Conservation (phyloP, 2,888 invertebrate species). For the Metopia argyrocephala region DNA sequence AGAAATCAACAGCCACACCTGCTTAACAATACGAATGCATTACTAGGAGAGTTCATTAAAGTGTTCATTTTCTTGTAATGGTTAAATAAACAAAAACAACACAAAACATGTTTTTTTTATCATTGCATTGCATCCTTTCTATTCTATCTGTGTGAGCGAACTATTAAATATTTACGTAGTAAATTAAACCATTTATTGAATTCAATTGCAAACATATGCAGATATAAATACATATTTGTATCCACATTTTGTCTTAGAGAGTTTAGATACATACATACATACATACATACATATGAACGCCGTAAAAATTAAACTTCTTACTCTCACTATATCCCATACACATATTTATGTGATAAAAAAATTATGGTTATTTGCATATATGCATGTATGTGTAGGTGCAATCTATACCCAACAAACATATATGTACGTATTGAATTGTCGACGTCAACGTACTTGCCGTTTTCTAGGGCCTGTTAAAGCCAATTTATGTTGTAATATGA, state of each 20-base stretch:
- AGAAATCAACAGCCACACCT: slow-evolving; percentile 57
- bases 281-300: slow-evolving; percentile 15
- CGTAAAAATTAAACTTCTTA: slow-evolving; percentile 1
- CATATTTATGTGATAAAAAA: neutral
- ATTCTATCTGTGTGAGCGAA: neutral
- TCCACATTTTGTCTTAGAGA: too few relatives aligned
- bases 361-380: neutral
- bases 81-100: slow-evolving; percentile 1
- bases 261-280: neutral
- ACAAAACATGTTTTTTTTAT: neutral
- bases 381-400: neutral
- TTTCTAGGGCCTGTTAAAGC: too few relatives aligned
- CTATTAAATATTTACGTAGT: neutral
- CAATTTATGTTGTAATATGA: too few relatives aligned
- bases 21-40: slow-evolving; percentile 44
- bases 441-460: too few relatives aligned
- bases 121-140: neutral
- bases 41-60: slow-evolving; percentile 6
- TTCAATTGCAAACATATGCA: neutral
- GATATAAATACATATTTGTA: neutral
- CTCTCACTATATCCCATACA: neutral
- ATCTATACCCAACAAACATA: too few relatives aligned
- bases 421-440: too few relatives aligned
- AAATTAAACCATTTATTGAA: neutral
- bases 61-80: slow-evolving; percentile 3